Conservation (phyloP, 1,140 invertebrate genomes). For the Sarcophaga bullata region DNA sequence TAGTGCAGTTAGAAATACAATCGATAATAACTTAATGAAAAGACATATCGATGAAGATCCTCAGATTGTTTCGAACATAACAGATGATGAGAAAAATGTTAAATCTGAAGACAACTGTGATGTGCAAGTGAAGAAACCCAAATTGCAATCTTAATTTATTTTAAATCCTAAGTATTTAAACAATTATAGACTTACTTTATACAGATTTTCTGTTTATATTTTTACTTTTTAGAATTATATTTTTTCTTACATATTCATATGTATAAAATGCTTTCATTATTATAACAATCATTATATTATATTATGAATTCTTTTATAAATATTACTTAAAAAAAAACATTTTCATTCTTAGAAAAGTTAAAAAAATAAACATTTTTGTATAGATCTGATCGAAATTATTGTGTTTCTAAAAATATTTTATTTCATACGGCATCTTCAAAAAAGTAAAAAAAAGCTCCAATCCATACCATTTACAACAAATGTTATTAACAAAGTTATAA, state of each 20-base stretch:
- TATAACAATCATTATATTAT: background rate
- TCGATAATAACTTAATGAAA: background rate
- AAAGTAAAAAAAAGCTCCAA: no score
- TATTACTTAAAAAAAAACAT: background rate
- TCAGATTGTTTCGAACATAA: background rate
- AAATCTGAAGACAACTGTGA: background rate
- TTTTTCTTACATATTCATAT: background rate
- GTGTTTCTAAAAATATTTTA: background rate
- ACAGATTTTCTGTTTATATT: background rate
- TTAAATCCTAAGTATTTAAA: background rate
- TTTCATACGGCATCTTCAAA: no score
- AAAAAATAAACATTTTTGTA: conserved; percentile 8
- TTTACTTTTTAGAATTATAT: conserved; percentile 1
- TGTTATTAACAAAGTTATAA: no score
- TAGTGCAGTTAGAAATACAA: background rate
- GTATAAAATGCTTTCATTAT: background rate
- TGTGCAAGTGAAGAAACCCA: background rate
- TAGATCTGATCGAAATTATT: background rate
- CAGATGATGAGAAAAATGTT: background rate
- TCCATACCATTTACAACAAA: no score
- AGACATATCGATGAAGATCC: background rate
- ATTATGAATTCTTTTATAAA: conserved; percentile 11
- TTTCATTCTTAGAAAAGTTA: background rate
- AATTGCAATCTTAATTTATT: conserved; percentile 1
- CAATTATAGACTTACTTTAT: background rate